phyloP scores from a whole-genome alignment of 1,140 invertebrate species.

The Phymastichus coffea region DNA sequence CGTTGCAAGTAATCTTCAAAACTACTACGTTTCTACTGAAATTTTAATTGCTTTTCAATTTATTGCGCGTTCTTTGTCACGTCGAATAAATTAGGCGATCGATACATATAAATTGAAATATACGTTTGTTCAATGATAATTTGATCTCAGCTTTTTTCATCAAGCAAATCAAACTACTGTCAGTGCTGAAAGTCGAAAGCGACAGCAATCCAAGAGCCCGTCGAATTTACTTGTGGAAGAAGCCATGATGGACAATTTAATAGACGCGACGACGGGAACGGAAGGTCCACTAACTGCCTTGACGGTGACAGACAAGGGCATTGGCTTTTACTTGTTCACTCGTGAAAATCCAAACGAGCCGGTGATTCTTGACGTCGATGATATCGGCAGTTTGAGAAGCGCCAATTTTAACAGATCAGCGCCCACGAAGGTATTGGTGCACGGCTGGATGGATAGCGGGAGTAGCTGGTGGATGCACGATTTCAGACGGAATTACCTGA shows the following conservation, averaged over 20 bases:
- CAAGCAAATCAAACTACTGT: neutral
- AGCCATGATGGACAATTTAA: slow-evolving; percentile 22
- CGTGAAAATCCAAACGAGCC: slow-evolving; percentile 29
- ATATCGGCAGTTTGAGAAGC: slow-evolving; percentile 27
- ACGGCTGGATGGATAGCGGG: slow-evolving; percentile 58
- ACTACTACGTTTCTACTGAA: too few species aligned
- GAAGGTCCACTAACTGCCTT: too few species aligned
- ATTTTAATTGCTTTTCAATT: too few species aligned
- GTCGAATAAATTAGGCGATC: too few species aligned
- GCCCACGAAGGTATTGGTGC: slow-evolving; percentile 55
- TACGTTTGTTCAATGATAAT: too few species aligned
- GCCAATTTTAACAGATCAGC: slow-evolving; percentile 43
- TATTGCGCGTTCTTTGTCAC: too few species aligned
- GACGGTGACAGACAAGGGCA: neutral
- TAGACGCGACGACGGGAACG: slow-evolving; percentile 25
- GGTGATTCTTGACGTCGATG: slow-evolving; percentile 22
- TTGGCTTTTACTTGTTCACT: slow-evolving; percentile 36
- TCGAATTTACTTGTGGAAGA: slow-evolving; percentile 26
- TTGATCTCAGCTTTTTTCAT: too few species aligned
- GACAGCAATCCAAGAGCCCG: slow-evolving; percentile 6
- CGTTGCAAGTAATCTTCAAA: slow-evolving; percentile 11
- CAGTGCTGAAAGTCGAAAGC: neutral
- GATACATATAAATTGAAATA: too few species aligned
- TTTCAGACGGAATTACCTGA: slow-evolving; percentile 58
- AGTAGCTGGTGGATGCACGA: slow-evolving; percentile 46